Conservation (phyloP, 2,113 vertebrate genomes). For the Chamaea fasciata region DNA sequence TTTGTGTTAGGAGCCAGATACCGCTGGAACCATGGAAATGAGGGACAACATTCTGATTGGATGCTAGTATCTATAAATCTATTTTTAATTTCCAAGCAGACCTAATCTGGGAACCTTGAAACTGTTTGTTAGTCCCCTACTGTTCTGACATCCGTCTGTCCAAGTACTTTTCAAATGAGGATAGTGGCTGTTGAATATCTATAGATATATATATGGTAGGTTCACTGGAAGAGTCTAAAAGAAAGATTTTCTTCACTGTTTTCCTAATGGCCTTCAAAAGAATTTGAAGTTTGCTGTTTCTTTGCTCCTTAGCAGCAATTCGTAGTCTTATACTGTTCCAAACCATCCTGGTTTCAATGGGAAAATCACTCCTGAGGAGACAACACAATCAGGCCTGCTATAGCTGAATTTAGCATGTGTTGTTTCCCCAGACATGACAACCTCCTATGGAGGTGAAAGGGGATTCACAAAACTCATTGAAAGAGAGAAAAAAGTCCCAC, state of each 20-base stretch:
- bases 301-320: neutral
- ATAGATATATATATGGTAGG: too few species aligned
- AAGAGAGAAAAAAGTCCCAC: neutral
- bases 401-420: neutral
- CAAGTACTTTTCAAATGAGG: neutral
- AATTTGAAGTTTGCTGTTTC: neutral
- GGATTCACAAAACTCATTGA: neutral
- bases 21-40: slow-evolving; percentile 18
- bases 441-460: neutral
- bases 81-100: slow-evolving; percentile 24
- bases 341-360: neutral
- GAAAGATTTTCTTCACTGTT: neutral
- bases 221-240: neutral
- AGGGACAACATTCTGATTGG: neutral
- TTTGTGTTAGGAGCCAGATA: slow-evolving; percentile 14
- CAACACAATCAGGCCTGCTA: neutral
- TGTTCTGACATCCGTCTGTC: slow-evolving; percentile 2
- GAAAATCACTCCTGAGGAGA: neutral
- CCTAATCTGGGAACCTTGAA: slow-evolving; percentile 19
- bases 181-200: neutral
- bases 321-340: neutral
- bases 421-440: neutral
- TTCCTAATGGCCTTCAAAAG: neutral
- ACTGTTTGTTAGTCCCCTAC: slow-evolving; percentile 3
- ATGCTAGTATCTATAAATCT: neutral